These are phyloP conservation scores for Astropecten irregularis DNA, from an alignment of 53 echinoderm and acorn worm genomes.

Conservation along the genomic window DNA sequence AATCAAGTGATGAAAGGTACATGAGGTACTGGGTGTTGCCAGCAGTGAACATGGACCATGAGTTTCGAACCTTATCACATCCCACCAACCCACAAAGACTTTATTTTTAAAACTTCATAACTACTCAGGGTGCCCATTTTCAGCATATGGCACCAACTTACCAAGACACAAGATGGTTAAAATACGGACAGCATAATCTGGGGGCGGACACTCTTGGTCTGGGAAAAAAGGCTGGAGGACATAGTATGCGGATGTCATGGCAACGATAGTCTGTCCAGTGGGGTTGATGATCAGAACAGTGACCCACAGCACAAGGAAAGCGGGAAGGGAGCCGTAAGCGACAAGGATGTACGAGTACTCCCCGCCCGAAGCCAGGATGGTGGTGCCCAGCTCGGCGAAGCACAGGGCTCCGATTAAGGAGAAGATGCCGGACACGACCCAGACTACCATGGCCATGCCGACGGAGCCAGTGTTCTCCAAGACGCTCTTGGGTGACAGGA, in stretches of 20 bases:
- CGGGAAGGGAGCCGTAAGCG: conserved; percentile 80
- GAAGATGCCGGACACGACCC: conserved; percentile 89
- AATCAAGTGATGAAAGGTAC: too few species aligned
- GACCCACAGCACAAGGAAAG: conserved; percentile 88
- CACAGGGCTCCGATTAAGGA: conserved; percentile 92
- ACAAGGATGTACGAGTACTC: conserved; percentile 88
- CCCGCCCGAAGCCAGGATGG: conserved; percentile 81
- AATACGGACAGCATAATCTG: conserved; percentile 71
- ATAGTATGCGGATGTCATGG: conserved; percentile 87
- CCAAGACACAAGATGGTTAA: conserved; percentile 82
- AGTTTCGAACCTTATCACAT: too few species aligned
- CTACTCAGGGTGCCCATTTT: too few species aligned
- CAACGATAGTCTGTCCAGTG: conserved; percentile 94
- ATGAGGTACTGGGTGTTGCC: too few species aligned
- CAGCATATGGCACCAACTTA: too few species aligned
- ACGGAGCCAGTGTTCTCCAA: conserved; percentile 77
- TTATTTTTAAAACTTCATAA: too few species aligned
- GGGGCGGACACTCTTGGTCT: conserved; percentile 75
- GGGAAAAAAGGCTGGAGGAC: conserved; percentile 93
- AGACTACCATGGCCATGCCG: conserved; percentile 85
- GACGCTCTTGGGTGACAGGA: conserved; percentile 89
- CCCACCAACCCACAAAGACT: too few species aligned
- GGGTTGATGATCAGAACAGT: conserved; percentile 94
- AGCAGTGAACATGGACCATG: too few species aligned
- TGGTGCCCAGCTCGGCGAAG: conserved; percentile 94